phyloP scores from a whole-genome alignment of 2,888 invertebrate species.

The Ligdia adustata region DNA sequence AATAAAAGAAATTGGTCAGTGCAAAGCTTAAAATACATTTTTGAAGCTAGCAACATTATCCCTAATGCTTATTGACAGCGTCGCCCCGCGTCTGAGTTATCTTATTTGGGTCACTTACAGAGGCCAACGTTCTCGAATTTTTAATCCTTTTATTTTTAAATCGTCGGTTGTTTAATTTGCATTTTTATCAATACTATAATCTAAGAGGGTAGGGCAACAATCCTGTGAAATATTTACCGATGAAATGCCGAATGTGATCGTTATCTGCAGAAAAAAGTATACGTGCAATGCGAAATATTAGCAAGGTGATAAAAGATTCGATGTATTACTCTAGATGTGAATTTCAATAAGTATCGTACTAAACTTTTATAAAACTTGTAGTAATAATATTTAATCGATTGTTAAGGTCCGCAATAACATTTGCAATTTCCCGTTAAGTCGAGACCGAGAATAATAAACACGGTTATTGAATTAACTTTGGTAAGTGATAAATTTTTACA shows the following conservation, averaged over 20 bases:
- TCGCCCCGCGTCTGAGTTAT: slow-evolving; percentile 57
- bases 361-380: not conserved
- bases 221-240: slow-evolving; percentile 75
- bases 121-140: slow-evolving; percentile 68
- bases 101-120: slow-evolving; percentile 79
- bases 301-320: slow-evolving; percentile 14
- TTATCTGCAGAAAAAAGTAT: slow-evolving; percentile 44
- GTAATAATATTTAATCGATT: slow-evolving; percentile 8
- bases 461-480: slow-evolving; percentile 15
- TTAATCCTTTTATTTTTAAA: slow-evolving; percentile 74
- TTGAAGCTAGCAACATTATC: slow-evolving; percentile 67
- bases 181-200: slow-evolving; percentile 76
- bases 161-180: slow-evolving; percentile 72
- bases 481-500: slow-evolving; percentile 15
- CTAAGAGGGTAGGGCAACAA: slow-evolving; percentile 69
- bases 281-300: slow-evolving; percentile 42
- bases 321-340: slow-evolving; percentile 21
- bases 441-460: slow-evolving; percentile 14
- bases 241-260: slow-evolving; percentile 62
- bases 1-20: slow-evolving; percentile 26
- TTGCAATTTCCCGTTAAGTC: slow-evolving; percentile 4
- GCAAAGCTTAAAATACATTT: slow-evolving; percentile 46
- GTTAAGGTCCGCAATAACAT: slow-evolving; percentile 41
- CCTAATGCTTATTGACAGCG: slow-evolving; percentile 77
- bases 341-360: not conserved